Evolutionary conservation across 2,797 vertebrate genomes (phyloP).

Genomic region (Cichlasoma orientale): DNA sequence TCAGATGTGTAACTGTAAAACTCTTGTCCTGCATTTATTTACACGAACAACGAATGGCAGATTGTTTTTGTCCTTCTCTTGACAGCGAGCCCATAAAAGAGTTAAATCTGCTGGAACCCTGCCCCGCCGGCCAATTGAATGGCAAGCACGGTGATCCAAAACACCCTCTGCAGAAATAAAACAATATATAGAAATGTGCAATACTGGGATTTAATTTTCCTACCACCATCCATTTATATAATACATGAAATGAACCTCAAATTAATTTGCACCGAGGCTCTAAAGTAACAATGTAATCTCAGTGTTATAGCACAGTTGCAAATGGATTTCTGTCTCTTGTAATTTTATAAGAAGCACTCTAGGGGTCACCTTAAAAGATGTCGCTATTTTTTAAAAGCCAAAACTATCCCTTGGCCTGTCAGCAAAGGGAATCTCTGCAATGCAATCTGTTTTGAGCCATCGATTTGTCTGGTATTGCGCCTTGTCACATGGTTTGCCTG

Average conservation of each 20-base stretch:
- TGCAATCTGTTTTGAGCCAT: constrained; percentile 86
- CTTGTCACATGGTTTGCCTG: constrained; percentile 81
- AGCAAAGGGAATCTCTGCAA: constrained; percentile 82
- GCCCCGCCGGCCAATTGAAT: constrained; percentile 73
- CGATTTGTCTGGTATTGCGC: constrained; percentile 81
- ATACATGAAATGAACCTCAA: constrained; percentile 86
- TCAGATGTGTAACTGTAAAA: constrained; percentile 19
- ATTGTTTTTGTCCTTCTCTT: constrained; percentile 65
- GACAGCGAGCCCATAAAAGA: constrained; percentile 70
- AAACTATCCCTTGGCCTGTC: constrained; percentile 82
- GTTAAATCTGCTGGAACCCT: constrained; percentile 75
- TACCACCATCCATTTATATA: constrained; percentile 85
- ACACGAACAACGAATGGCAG: constrained; percentile 16
- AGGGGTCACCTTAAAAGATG: constrained; percentile 88
- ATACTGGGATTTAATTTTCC: constrained; percentile 84
- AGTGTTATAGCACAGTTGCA: constrained; percentile 83
- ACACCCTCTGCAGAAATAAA: constrained; percentile 82
- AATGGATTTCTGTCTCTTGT: constrained; percentile 89
- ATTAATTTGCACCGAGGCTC: constrained; percentile 84
- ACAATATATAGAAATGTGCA: constrained; percentile 85
- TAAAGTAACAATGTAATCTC: constrained; percentile 88
- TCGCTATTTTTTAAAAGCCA: constrained; percentile 85
- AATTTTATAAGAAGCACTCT: constrained; percentile 85
- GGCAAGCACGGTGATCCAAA: constrained; percentile 76
- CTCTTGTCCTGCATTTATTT: constrained; percentile 26